Conservation (phyloP, 2,888 invertebrate species). For the Drosophila subquinaria region DNA sequence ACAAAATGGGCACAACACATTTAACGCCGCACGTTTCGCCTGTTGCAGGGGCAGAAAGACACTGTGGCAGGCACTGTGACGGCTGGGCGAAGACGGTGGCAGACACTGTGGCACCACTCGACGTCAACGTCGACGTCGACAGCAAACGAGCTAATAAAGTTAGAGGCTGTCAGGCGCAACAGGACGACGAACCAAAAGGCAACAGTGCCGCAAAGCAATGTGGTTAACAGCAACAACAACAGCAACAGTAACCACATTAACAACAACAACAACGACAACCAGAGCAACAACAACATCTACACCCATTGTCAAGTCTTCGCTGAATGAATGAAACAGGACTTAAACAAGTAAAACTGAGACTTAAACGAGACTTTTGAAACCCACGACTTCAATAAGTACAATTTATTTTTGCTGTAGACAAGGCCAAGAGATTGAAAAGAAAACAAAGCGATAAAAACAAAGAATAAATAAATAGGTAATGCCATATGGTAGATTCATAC, state of each 20-base stretch:
- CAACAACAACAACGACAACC: constrained; percentile 9
- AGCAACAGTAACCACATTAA: constrained; percentile 1
- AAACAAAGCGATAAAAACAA: background rate
- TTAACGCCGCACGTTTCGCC: constrained; percentile 58
- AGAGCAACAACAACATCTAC: constrained; percentile 5
- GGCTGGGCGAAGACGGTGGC: constrained; percentile 3
- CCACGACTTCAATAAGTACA: background rate
- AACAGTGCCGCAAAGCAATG: constrained; percentile 66
- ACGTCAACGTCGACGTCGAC: too few relatives aligned
- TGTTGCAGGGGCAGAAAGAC: constrained; percentile 51
- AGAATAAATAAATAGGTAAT: background rate
- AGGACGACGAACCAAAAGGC: constrained; percentile 29
- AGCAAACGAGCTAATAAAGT: constrained; percentile 73
- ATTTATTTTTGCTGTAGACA: background rate
- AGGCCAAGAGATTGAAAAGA: background rate
- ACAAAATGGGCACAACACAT: constrained; percentile 41
- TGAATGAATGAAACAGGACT: constrained; percentile 24
- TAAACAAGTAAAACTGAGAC: constrained; percentile 18
- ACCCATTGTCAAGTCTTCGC: constrained; percentile 44
- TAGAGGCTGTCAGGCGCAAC: constrained; percentile 70
- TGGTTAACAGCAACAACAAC: constrained; percentile 51
- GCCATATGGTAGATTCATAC: background rate
- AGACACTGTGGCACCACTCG: constrained; percentile 44
- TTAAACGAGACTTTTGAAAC: background rate
- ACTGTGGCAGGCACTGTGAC: background rate